phyloP scores from a whole-genome alignment of 2,113 vertebrate genomes.

The Rhinopomastus cyanomelas region DNA sequence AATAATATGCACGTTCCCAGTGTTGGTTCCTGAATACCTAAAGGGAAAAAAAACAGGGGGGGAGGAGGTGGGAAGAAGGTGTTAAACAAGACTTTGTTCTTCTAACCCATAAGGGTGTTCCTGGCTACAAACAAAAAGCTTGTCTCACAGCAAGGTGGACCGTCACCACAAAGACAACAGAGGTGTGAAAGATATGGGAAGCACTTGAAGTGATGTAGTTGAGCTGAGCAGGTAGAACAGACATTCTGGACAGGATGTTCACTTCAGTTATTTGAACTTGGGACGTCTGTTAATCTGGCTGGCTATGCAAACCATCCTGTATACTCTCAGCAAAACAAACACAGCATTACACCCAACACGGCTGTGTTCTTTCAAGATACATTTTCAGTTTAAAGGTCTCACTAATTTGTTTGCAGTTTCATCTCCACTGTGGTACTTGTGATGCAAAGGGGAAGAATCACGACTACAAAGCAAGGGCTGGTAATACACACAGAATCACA shows the following conservation, averaged over 20 bases:
- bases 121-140: background rate
- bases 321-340: background rate
- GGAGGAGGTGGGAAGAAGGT: too few species aligned
- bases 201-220: background rate
- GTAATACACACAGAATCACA: background rate
- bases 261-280: background rate
- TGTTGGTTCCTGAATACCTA: constrained; percentile 98
- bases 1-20: constrained; percentile 98
- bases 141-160: background rate
- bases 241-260: background rate
- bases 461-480: background rate
- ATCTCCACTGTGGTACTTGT: background rate
- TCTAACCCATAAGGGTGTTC: background rate
- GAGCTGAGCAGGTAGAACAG: background rate
- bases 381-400: background rate
- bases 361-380: background rate
- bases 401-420: background rate
- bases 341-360: background rate
- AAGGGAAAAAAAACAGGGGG: background rate
- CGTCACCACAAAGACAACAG: background rate
- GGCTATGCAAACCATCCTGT: background rate
- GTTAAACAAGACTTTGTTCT: background rate
- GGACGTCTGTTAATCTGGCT: background rate
- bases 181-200: background rate
- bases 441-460: background rate